Evolutionary conservation across 2,797 vertebrate species (phyloP).

Genomic region (Cryptoblepharus egeriae): DNA sequence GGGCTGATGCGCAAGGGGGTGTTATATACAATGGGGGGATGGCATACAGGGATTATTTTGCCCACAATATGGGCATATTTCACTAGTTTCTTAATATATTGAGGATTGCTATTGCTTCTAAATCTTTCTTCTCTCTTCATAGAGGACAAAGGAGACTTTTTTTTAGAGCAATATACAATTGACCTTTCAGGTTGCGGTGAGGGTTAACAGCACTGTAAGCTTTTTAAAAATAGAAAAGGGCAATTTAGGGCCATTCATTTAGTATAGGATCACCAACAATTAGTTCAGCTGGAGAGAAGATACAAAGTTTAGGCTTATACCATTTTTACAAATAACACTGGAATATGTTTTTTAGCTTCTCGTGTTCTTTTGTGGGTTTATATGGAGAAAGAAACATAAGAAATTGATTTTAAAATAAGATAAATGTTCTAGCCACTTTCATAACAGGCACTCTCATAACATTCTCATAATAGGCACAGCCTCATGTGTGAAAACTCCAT

Average conservation of each 20-base stretch:
- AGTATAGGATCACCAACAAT: not conserved
- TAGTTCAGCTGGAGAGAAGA: not conserved
- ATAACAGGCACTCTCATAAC: too few relatives aligned
- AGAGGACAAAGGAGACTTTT: too few relatives aligned
- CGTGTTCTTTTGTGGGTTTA: not conserved
- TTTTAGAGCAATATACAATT: too few relatives aligned
- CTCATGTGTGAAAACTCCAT: not conserved
- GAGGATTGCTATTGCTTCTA: not conserved
- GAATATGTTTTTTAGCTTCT: not conserved
- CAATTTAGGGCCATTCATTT: not conserved
- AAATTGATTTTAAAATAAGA: not conserved
- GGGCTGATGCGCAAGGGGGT: too few relatives aligned
- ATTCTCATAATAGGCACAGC: not conserved
- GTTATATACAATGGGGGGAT: too few relatives aligned
- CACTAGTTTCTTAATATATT: too few relatives aligned
- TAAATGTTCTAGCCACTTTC: not conserved
- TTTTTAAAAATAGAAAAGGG: not conserved
- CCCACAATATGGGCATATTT: too few relatives aligned
- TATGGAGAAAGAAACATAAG: not conserved
- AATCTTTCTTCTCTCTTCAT: not conserved
- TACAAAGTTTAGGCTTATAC: not conserved
- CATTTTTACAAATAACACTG: not conserved
- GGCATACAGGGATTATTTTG: too few relatives aligned
- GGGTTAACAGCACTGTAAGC: not conserved
- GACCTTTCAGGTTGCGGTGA: not conserved